A percentile compares a stretch with the other conserved stretches of the same genome.
Evolutionary conservation across 2,113 vertebrate species (phyloP).

Genomic region (Pedionomus torquatus): DNA sequence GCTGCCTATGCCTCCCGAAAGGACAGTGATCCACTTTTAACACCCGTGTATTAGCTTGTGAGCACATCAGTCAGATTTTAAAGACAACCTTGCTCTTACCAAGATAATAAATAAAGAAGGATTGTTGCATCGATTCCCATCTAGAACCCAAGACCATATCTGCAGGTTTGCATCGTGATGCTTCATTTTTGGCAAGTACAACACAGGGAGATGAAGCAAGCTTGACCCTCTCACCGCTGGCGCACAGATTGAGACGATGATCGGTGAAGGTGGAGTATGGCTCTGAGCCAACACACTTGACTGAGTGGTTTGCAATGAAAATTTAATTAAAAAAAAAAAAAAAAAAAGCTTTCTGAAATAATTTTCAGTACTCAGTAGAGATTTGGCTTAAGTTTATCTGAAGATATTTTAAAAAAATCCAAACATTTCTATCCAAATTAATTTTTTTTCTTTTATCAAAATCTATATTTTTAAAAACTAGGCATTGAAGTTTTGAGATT

Average conservation of each 20-base stretch:
- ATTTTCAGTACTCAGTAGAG: neutral
- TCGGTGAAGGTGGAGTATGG: neutral
- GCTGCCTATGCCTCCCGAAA: neutral
- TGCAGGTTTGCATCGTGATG: neutral
- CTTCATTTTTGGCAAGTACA: neutral
- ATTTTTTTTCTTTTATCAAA: neutral
- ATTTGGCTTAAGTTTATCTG: neutral
- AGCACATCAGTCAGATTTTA: neutral
- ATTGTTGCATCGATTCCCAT: neutral
- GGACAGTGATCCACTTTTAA: neutral
- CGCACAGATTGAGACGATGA: rapidly evolving
- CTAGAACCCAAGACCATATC: neutral
- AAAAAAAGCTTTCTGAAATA: neutral
- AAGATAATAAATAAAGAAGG: neutral
- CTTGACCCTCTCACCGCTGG: neutral
- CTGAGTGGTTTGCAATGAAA: neutral
- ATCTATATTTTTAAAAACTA: neutral
- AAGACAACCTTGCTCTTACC: neutral
- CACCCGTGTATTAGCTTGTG: rapidly evolving
- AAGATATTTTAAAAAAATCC: neutral
- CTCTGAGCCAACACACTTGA: neutral
- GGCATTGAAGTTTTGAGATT: neutral
- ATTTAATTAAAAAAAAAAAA: neutral
- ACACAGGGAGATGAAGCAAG: neutral
- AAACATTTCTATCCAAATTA: neutral